phyloP scores from a whole-genome alignment of 1,140 invertebrate species.

The Probaryconus sp. region DNA sequence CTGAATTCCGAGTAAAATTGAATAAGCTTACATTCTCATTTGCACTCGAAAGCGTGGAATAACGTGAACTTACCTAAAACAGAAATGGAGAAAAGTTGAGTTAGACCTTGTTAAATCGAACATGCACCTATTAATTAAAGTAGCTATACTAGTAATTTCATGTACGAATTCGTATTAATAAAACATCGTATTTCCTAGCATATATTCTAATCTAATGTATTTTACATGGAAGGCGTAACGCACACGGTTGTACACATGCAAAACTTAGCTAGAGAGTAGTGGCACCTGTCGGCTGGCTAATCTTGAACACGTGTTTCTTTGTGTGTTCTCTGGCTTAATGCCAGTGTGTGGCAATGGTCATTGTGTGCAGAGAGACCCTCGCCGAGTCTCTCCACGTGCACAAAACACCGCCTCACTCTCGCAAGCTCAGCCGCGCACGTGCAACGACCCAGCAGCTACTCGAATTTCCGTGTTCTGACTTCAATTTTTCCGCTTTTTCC shows the following conservation, averaged over 20 bases:
- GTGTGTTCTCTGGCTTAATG: constrained; percentile 68
- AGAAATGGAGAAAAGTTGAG: constrained; percentile 11
- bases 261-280: constrained; percentile 63
- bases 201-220: constrained; percentile 30
- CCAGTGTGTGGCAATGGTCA: constrained; percentile 68
- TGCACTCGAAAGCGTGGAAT: too few species aligned
- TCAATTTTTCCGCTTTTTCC: too few species aligned
- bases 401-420: neutral
- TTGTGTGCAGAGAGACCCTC: constrained; percentile 59
- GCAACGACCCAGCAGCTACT: constrained; percentile 33
- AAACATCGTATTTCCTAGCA: neutral
- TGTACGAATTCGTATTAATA: constrained; percentile 6
- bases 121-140: neutral
- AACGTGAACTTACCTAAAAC: constrained; percentile 46
- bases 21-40: too few species aligned
- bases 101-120: neutral
- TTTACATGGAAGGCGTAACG: constrained; percentile 42
- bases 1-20: too few species aligned
- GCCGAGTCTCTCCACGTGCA: constrained; percentile 32
- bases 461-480: constrained; percentile 34
- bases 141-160: constrained; percentile 12
- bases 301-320: constrained; percentile 76
- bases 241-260: constrained; percentile 58
- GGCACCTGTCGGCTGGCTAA: constrained; percentile 74
- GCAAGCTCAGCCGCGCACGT: constrained; percentile 29